Conservation (phyloP, 2,113 vertebrate species). For the Thermophis baileyi region DNA sequence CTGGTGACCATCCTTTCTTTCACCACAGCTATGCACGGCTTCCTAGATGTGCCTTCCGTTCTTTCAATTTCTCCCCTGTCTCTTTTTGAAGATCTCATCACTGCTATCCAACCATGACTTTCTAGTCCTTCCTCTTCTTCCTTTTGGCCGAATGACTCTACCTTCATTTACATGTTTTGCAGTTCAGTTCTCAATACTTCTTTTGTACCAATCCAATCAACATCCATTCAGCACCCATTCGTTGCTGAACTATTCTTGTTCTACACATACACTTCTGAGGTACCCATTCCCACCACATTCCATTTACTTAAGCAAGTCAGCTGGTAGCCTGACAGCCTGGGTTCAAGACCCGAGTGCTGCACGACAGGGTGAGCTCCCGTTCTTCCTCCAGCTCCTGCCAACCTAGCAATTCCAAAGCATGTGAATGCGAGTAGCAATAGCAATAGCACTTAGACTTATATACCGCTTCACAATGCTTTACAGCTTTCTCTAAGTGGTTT, state of each 20-base stretch:
- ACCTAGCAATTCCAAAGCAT: no score
- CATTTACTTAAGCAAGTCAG: background rate
- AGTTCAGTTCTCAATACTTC: background rate
- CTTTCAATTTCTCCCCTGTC: background rate
- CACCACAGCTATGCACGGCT: background rate
- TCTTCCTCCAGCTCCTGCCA: no score
- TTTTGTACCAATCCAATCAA: background rate
- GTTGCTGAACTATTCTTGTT: background rate
- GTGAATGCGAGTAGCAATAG: no score
- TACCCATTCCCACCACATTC: background rate
- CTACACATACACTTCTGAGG: background rate
- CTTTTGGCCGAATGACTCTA: background rate
- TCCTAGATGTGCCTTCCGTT: background rate
- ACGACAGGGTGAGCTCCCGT: no score
- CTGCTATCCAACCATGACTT: background rate
- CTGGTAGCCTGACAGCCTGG: no score
- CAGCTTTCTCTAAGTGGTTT: no score
- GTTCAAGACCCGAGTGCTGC: no score
- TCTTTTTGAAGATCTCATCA: background rate
- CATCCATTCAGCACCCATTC: background rate
- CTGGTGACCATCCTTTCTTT: background rate
- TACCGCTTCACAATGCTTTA: no score
- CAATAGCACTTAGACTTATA: no score
- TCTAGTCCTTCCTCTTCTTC: background rate
- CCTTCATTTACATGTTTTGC: background rate